Conservation (phyloP, 2,888 invertebrate genomes). For the Acronicta aceris region DNA sequence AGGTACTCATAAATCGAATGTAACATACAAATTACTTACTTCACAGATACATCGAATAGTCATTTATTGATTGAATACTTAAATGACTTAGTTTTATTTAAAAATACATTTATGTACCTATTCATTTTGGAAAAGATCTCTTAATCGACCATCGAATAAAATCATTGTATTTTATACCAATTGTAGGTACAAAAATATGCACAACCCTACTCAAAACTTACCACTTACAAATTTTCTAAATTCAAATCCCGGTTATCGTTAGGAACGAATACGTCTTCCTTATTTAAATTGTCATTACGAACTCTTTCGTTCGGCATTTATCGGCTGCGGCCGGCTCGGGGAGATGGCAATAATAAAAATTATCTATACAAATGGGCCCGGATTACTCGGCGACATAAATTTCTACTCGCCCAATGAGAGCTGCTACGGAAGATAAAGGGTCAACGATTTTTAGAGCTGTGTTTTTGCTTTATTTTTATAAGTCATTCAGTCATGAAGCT, state of each 20-base stretch:
- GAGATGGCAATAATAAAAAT: conserved; percentile 90
- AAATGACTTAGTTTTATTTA: too few relatives aligned
- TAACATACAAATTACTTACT: background rate
- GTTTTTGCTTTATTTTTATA: conserved; percentile 70
- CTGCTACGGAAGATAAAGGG: conserved; percentile 85
- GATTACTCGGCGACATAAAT: conserved; percentile 89
- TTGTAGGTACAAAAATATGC: conserved; percentile 34
- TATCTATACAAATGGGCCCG: conserved; percentile 89
- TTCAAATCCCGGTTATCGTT: conserved; percentile 80
- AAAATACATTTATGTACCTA: too few relatives aligned
- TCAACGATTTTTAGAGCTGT: conserved; percentile 84
- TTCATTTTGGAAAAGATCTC: too few relatives aligned
- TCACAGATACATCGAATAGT: too few relatives aligned
- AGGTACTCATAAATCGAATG: background rate
- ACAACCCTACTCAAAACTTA: conserved; percentile 73
- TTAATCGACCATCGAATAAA: background rate
- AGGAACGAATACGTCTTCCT: conserved; percentile 88
- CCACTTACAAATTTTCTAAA: conserved; percentile 81
- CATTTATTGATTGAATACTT: too few relatives aligned
- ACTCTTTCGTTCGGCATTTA: conserved; percentile 86
- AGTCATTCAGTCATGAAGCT: conserved; percentile 24
- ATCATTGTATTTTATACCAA: conserved; percentile 17
- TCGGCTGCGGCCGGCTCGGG: conserved; percentile 83
- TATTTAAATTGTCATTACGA: conserved; percentile 89
- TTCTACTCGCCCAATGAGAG: conserved; percentile 86